phyloP scores from a whole-genome alignment of 2,113 vertebrate genomes.

The Seriola quinqueradiata region DNA sequence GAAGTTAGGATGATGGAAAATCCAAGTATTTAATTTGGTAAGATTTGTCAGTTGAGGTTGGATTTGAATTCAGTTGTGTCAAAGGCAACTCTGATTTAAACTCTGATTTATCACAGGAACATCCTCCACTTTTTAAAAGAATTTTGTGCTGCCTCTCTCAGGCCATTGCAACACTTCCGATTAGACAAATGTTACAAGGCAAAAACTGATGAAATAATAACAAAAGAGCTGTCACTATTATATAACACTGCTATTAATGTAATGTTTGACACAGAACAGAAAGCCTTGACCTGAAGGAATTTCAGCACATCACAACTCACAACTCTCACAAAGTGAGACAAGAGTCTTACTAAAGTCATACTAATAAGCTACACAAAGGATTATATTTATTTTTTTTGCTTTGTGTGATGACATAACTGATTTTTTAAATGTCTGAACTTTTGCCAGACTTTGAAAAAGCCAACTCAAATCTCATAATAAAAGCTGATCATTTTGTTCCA shows the following conservation, averaged over 20 bases:
- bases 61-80: not conserved
- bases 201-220: slow-evolving; percentile 7
- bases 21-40: not conserved
- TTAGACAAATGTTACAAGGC: not conserved
- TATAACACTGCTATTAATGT: not conserved
- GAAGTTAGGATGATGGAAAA: not conserved
- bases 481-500: slow-evolving; percentile 12
- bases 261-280: slow-evolving; percentile 12
- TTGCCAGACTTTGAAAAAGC: slow-evolving; percentile 24
- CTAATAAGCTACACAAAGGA: not conserved
- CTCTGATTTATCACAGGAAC: slow-evolving; percentile 2
- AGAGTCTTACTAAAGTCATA: not conserved
- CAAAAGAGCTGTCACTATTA: slow-evolving; percentile 1
- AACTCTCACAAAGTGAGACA: slow-evolving; percentile 5
- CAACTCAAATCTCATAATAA: not conserved
- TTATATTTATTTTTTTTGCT: slow-evolving; percentile 15
- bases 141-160: not conserved
- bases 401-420: slow-evolving; percentile 10
- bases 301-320: not conserved
- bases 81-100: no score
- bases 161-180: slow-evolving; percentile 10
- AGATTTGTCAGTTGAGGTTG: not conserved
- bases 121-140: not conserved
- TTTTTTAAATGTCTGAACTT: not conserved
- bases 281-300: slow-evolving; percentile 3